Evolutionary conservation across 2,797 vertebrate species (phyloP).

Genomic region (Tinamus major): DNA sequence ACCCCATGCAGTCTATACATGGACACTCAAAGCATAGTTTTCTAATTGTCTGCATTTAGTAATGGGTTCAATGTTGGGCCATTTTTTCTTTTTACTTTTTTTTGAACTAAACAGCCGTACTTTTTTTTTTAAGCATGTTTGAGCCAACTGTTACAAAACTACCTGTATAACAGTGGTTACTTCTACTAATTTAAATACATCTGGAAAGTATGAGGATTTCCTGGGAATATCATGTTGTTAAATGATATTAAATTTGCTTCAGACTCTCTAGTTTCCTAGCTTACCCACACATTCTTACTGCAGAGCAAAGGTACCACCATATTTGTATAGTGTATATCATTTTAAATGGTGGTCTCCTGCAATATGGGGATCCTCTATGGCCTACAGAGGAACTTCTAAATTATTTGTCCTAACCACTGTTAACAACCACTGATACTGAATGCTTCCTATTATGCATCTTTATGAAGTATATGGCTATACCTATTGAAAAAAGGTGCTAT

Average conservation of each 20-base stretch:
- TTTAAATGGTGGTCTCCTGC: not conserved
- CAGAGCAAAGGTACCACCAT: not conserved
- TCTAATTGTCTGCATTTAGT: not conserved
- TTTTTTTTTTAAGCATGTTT: not conserved
- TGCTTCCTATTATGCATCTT: not conserved
- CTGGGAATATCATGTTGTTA: not conserved
- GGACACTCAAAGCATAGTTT: not conserved
- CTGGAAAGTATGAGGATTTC: not conserved
- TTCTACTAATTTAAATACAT: not conserved
- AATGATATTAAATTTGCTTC: not conserved
- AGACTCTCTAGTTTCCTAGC: not conserved
- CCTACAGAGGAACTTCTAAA: not conserved
- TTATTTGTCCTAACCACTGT: not conserved
- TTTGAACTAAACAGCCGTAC: not conserved
- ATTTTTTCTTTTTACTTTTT: not conserved
- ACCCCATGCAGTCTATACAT: fast-evolving
- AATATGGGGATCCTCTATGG: not conserved
- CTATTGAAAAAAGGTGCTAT: not conserved
- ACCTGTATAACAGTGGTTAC: not conserved
- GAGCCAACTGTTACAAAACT: not conserved
- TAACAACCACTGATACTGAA: not conserved
- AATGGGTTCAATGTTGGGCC: not conserved
- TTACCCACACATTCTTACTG: not conserved
- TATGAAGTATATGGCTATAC: not conserved
- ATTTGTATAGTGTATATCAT: not conserved